These are phyloP conservation scores for Cyprinodon brontotheroides DNA, from an alignment of 2,113 vertebrate species.

Conservation along the genomic window DNA sequence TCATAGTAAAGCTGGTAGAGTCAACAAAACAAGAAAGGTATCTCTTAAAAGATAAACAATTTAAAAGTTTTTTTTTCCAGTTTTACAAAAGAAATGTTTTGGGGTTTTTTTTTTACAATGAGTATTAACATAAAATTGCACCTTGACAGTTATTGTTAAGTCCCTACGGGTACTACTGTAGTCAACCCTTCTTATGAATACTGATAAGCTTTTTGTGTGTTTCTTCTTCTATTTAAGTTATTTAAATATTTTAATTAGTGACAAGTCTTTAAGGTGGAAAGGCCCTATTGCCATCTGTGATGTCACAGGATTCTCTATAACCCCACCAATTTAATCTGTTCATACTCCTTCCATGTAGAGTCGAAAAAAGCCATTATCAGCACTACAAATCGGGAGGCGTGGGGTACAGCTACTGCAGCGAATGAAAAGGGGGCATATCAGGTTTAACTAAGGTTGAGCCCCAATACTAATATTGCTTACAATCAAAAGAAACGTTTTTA, in stretches of 20 bases:
- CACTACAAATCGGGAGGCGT: no score
- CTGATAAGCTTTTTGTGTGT: background rate
- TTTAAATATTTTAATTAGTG: no score
- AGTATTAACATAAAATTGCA: background rate
- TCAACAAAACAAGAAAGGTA: background rate
- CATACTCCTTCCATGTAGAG: no score
- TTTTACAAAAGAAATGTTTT: background rate
- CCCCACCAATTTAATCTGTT: no score
- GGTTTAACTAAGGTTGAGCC: no score
- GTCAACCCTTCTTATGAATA: background rate
- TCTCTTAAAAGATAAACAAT: background rate
- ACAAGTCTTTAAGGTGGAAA: no score
- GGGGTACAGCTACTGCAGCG: no score
- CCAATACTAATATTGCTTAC: background rate
- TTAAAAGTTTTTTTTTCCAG: background rate
- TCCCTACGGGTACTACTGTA: background rate
- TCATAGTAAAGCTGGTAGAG: background rate
- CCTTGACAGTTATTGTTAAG: background rate
- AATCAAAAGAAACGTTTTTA: background rate
- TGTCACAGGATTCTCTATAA: no score
- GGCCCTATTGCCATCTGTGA: no score
- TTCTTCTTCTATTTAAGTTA: background rate
- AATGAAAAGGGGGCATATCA: no score
- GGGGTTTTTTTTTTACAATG: background rate
- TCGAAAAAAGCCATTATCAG: no score